Evolutionary conservation across 2,888 invertebrate genomes (phyloP).

Genomic region (Teinopalpus imperialis): DNA sequence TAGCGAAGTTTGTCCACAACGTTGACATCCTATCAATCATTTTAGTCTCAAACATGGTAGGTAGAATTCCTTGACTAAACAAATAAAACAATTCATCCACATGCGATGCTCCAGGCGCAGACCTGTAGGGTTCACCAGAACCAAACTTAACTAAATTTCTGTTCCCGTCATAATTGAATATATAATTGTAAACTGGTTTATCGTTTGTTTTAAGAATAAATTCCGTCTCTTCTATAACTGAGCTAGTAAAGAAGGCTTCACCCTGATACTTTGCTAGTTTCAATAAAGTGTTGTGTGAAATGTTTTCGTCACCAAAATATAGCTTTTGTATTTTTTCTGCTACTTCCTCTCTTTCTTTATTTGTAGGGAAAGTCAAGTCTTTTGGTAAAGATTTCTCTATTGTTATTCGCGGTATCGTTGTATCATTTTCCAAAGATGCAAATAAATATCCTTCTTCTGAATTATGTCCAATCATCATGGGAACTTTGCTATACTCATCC

Average conservation of each 20-base stretch:
- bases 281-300: constrained; percentile 43
- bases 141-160: constrained; percentile 48
- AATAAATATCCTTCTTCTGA: constrained; percentile 58
- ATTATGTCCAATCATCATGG: constrained; percentile 57
- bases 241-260: constrained; percentile 46
- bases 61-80: constrained; percentile 47
- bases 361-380: constrained; percentile 48
- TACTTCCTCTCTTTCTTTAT: constrained; percentile 39
- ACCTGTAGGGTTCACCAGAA: constrained; percentile 34
- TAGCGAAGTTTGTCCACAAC: constrained; percentile 68
- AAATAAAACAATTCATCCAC: constrained; percentile 65
- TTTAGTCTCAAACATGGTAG: constrained; percentile 45
- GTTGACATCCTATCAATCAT: constrained; percentile 58
- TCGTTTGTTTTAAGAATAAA: constrained; percentile 43
- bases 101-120: constrained; percentile 52
- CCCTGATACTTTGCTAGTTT: constrained; percentile 55
- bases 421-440: constrained; percentile 49
- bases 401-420: constrained; percentile 43
- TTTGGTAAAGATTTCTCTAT: constrained; percentile 57
- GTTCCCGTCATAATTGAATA: constrained; percentile 53
- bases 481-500: constrained; percentile 60
- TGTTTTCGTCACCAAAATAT: constrained; percentile 57
- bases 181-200: constrained; percentile 52
- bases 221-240: constrained; percentile 53
- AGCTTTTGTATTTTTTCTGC: constrained; percentile 48